Conservation (phyloP, 2,797 vertebrate genomes). For the Anas capensis region DNA sequence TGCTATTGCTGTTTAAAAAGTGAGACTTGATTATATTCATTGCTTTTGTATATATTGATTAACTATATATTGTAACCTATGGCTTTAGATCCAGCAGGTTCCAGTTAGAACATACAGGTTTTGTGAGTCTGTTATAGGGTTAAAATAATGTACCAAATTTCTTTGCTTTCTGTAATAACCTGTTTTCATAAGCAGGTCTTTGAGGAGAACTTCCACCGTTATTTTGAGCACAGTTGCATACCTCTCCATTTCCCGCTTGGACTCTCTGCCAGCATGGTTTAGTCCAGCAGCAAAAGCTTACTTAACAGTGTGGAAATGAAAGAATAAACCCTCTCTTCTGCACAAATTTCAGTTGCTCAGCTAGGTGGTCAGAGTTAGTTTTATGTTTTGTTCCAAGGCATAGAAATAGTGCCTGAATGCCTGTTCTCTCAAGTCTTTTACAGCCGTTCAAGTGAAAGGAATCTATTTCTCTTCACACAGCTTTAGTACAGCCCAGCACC, state of each 20-base stretch:
- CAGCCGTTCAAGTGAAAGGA: not conserved
- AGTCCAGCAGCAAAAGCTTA: slow-evolving; percentile 10
- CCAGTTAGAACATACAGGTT: not conserved
- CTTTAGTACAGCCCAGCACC: not conserved
- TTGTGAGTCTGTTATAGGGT: not conserved
- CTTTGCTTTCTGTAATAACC: not conserved
- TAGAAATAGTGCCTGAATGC: slow-evolving; percentile 5
- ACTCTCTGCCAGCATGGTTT: not conserved
- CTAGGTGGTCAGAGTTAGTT: not conserved
- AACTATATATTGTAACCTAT: not conserved
- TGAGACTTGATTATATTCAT: not conserved
- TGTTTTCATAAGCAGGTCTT: not conserved
- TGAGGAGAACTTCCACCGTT: not conserved
- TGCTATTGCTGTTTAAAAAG: not conserved
- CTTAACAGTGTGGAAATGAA: not conserved
- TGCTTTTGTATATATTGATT: not conserved
- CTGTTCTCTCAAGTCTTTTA: slow-evolving; percentile 9
- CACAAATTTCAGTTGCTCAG: slow-evolving; percentile 4
- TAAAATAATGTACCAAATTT: not conserved
- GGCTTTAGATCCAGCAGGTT: not conserved
- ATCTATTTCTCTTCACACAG: not conserved
- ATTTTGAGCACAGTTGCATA: not conserved
- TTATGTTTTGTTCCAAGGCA: slow-evolving; percentile 18
- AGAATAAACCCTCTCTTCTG: not conserved
- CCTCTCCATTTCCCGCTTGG: not conserved